Evolutionary conservation across 2,113 vertebrate species (phyloP).

Genomic region (Microcebus lehilahytsara): DNA sequence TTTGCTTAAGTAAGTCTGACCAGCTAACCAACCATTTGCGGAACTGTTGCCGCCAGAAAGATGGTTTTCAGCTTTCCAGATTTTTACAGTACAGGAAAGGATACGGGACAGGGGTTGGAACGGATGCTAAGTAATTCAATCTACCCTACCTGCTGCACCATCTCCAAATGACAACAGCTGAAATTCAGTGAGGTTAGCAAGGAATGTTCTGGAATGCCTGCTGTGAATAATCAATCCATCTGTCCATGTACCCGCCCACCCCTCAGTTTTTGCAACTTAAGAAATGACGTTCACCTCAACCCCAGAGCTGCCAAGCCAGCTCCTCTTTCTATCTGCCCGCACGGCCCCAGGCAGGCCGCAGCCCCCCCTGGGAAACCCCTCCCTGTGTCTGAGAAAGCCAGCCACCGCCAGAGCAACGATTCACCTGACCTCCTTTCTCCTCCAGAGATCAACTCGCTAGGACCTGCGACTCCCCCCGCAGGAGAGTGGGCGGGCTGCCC

Average conservation of each 20-base stretch:
- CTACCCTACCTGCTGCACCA: background rate
- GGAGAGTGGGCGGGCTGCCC: background rate
- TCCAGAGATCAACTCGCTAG: background rate
- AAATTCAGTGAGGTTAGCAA: background rate
- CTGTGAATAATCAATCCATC: background rate
- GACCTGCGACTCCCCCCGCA: background rate
- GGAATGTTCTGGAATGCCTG: background rate
- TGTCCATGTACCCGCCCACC: rapidly evolving
- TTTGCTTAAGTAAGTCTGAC: background rate
- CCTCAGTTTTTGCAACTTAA: background rate
- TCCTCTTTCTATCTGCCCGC: background rate
- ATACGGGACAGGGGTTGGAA: background rate
- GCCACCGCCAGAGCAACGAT: background rate
- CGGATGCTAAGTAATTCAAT: background rate
- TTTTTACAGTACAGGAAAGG: background rate
- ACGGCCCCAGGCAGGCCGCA: background rate
- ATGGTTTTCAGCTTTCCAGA: background rate
- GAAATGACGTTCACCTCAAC: background rate
- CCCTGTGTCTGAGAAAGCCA: background rate
- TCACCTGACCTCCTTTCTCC: background rate
- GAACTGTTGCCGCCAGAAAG: background rate
- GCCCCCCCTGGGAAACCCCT: background rate
- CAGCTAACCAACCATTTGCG: background rate
- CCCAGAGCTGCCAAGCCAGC: background rate
- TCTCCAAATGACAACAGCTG: background rate